Evolutionary conservation across 1,140 invertebrate species (phyloP), one percentile per base, ranked within the genome.

Genomic region (Cotesia glomerata): DNA sequence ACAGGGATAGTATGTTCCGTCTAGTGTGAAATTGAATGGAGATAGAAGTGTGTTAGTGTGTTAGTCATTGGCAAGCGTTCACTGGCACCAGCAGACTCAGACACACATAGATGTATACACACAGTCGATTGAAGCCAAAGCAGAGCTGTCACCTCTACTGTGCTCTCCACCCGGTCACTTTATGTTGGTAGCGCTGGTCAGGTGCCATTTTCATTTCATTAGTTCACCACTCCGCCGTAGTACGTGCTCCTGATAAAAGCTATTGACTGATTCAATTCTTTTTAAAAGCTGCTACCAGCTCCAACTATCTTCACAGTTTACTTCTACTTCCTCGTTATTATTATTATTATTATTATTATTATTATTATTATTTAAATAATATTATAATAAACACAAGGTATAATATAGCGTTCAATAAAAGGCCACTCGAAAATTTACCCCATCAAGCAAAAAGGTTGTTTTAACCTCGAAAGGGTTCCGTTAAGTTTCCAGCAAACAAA

Each of bases 1-100:
- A 34, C 69, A 49, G 71, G 61, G 71, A 61, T 52, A 52, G 36
- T 51, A 65, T 73, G 75, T 77, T 78, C 69, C 66, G 61, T 79
- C 72, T 68, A 54, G 39, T 76, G 73, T 74, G 69, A 76, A 78
- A 77, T 77, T 76, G 71, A 77, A 75, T 75, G 71, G 72, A 75
- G 72, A 74, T 72, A 74, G 39, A 45, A 76, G 75, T 74, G 75
- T 70, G 74, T 69, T 56, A 35, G 36, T 18, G 68, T 67, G 35
- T 63, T 14, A 49, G 65, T 68, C 52, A 74, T 65, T 45, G 39
- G 39, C 5, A 45, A 45, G 11, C 39, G 39, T 45, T 45, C 39
- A 45, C 62, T 52, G 69, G 45, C 45, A 59, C 8, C n/a, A 66
- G 34, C 64, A 34, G 2, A 45, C 39, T 9, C 39, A 45, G 7